These are phyloP conservation scores for Agelas oroides DNA, from an alignment of 37 sponge, comb jelly and placozoan genomes.

Conservation along the genomic window DNA sequence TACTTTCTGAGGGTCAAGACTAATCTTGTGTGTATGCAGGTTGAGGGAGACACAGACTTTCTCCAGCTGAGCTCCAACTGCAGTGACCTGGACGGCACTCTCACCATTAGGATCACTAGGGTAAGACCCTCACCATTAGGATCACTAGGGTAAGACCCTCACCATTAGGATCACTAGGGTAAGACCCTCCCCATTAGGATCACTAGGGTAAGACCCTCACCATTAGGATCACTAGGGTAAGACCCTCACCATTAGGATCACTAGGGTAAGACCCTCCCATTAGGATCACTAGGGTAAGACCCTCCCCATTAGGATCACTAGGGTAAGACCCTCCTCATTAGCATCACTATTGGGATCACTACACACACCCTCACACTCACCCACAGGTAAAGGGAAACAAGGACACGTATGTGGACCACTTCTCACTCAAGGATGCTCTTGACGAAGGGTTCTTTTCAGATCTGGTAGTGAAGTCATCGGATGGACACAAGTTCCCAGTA, in stretches of 20 bases:
- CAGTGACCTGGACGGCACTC: background rate
- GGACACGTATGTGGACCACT: background rate
- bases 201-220: constrained; percentile 2
- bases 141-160: constrained; percentile 2
- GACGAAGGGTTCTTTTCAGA: constrained; percentile 69
- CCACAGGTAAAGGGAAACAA: too few relatives aligned
- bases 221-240: constrained; percentile 4
- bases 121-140: constrained; percentile 3
- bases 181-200: background rate
- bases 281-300: background rate
- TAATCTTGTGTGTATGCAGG: background rate
- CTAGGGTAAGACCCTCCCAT: background rate
- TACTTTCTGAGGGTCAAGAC: too few relatives aligned
- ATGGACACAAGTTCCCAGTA: constrained; percentile 28
- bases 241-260: constrained; percentile 8
- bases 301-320: constrained; percentile 7
- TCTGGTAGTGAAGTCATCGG: constrained; percentile 24
- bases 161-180: constrained; percentile 12
- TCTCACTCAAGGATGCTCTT: constrained; percentile 57
- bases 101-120: constrained; percentile 12
- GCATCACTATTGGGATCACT: too few relatives aligned
- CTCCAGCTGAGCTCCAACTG: background rate
- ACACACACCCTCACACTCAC: too few relatives aligned
- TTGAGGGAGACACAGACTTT: background rate
- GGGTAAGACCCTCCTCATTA: too few relatives aligned